These are phyloP conservation scores for Xenopus petersii DNA, from an alignment of 2,797 vertebrate genomes.

Conservation along the genomic window DNA sequence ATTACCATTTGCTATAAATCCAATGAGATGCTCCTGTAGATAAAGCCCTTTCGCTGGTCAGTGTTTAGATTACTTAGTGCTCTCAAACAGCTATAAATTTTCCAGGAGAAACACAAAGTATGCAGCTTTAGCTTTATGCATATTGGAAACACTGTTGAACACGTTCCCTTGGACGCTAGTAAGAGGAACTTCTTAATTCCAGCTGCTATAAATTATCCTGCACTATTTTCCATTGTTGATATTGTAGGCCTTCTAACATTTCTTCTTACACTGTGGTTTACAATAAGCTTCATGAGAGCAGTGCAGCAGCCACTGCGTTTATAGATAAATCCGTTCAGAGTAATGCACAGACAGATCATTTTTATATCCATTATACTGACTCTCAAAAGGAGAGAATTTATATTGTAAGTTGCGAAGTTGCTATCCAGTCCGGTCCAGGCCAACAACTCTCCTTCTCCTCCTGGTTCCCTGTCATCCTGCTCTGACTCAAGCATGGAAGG, in stretches of 20 bases:
- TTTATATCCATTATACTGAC: too few species aligned
- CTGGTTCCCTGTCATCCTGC: too few species aligned
- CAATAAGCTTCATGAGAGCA: neutral
- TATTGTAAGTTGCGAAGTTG: too few species aligned
- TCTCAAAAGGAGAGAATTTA: too few species aligned
- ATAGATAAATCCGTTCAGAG: neutral
- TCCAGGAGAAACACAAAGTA: neutral
- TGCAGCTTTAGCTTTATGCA: neutral
- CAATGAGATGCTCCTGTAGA: neutral
- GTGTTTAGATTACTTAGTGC: neutral
- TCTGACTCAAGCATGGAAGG: too few species aligned
- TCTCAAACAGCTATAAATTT: constrained; percentile 5
- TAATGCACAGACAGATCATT: too few species aligned
- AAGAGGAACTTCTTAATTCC: constrained; percentile 1
- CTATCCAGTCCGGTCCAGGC: too few species aligned
- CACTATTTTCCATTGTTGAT: constrained; percentile 35
- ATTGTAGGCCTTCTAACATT: constrained; percentile 21
- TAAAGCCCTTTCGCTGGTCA: neutral
- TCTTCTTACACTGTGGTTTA: constrained; percentile 13
- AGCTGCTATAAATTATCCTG: constrained; percentile 15
- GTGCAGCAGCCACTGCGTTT: neutral
- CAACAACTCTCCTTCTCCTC: too few species aligned
- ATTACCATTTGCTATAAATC: neutral
- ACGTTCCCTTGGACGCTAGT: neutral
- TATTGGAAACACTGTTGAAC: constrained; percentile 1